phyloP scores from a whole-genome alignment of 1,140 invertebrate species.

The Chelonus insularis region DNA sequence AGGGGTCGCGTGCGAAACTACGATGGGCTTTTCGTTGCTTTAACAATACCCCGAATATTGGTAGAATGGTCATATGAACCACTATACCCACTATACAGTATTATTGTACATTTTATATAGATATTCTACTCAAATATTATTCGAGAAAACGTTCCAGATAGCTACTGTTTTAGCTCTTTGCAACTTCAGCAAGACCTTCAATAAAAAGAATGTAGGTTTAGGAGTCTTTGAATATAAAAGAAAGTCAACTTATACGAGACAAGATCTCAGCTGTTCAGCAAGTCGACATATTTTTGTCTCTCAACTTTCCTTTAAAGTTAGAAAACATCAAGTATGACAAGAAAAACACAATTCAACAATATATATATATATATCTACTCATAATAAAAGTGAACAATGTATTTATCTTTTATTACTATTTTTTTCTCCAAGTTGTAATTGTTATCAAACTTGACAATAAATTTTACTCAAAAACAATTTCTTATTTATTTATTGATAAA shows the following conservation, averaged over 20 bases:
- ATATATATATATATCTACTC: neutral
- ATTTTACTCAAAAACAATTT: no score
- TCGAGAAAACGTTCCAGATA: no score
- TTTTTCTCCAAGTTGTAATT: no score
- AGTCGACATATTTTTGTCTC: constrained; percentile 1
- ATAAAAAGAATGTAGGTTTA: neutral
- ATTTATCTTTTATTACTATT: no score
- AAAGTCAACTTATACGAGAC: neutral
- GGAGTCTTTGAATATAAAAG: neutral
- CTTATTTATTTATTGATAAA: no score
- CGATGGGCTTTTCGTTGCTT: neutral
- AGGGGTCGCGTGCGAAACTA: constrained; percentile 19
- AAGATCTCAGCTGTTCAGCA: constrained; percentile 5
- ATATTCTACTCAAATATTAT: no score
- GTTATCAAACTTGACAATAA: no score
- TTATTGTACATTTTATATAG: neutral
- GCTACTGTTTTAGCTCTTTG: neutral
- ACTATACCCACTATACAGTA: neutral
- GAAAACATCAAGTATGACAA: neutral
- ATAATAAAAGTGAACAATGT: neutral
- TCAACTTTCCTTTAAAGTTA: neutral
- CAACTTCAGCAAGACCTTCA: neutral
- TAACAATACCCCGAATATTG: neutral
- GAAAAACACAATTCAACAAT: neutral
- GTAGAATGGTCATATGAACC: neutral